phyloP scores from a whole-genome alignment of 2,797 vertebrate species.

The Esox lucius region DNA sequence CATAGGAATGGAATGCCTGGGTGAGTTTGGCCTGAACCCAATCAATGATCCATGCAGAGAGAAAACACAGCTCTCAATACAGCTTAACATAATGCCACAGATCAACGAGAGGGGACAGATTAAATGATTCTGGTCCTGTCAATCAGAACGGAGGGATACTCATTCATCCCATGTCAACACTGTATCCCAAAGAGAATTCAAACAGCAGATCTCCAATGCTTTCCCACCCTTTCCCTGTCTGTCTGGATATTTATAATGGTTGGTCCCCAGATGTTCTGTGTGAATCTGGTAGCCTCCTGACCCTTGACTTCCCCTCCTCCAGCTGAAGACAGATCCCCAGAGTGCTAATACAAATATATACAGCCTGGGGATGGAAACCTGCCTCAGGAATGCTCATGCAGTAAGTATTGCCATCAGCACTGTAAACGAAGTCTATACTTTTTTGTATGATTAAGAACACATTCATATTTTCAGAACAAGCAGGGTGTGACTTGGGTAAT shows the following conservation, averaged over 20 bases:
- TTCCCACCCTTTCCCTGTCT: background rate
- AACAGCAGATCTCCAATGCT: background rate
- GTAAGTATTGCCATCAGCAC: background rate
- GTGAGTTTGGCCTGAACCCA: background rate
- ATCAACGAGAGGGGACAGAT: background rate
- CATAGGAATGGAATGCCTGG: background rate
- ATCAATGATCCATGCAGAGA: background rate
- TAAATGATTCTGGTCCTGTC: background rate
- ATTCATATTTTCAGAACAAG: no score
- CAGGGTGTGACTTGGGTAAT: background rate
- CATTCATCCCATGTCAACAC: background rate
- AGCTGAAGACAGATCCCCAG: constrained; percentile 49
- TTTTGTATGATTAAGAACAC: no score
- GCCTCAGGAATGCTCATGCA: background rate
- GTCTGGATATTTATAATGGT: background rate
- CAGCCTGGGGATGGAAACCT: constrained; percentile 9
- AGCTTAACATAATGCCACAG: background rate
- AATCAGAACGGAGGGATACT: background rate
- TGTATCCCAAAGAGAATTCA: background rate
- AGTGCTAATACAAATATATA: constrained; percentile 58
- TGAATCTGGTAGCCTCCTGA: constrained; percentile 62
- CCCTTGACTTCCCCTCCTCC: constrained; percentile 48
- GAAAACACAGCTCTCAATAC: background rate
- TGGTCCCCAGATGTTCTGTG: constrained; percentile 34
- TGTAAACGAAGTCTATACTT: background rate